phyloP scores from a whole-genome alignment of 2,113 vertebrate species.

The Colius striatus region DNA sequence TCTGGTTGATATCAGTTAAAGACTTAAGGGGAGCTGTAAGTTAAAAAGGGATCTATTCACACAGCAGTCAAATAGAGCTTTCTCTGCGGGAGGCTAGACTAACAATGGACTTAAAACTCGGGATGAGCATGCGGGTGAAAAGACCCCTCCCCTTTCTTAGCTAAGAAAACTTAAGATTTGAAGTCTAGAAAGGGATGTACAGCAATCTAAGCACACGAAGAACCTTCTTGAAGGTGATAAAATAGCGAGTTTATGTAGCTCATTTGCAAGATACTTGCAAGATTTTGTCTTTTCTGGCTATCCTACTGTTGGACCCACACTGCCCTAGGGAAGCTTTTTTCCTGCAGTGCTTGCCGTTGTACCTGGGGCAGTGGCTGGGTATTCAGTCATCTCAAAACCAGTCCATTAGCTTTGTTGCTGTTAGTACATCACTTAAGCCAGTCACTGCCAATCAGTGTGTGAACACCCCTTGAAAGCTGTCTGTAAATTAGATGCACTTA shows the following conservation, averaged over 20 bases:
- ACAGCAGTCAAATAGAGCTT: not conserved
- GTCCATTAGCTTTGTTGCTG: not conserved
- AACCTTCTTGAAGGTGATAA: not conserved
- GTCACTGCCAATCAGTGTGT: not conserved
- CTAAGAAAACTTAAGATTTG: not conserved
- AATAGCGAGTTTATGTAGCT: not conserved
- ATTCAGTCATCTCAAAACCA: not conserved
- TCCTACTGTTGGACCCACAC: fast-evolving
- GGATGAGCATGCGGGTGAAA: not conserved
- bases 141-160: not conserved
- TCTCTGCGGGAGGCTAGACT: not conserved
- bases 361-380: not conserved
- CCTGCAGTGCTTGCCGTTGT: not conserved
- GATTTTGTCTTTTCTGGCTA: not conserved
- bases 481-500: not conserved
- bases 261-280: not conserved
- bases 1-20: not conserved
- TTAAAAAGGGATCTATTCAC: not conserved
- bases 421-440: not conserved
- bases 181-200: not conserved
- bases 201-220: not conserved
- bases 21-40: not conserved
- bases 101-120: not conserved
- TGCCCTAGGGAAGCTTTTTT: not conserved
- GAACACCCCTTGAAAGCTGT: not conserved